phyloP scores from a whole-genome alignment of 1,140 invertebrate species.

The Tetranychus urticae region DNA sequence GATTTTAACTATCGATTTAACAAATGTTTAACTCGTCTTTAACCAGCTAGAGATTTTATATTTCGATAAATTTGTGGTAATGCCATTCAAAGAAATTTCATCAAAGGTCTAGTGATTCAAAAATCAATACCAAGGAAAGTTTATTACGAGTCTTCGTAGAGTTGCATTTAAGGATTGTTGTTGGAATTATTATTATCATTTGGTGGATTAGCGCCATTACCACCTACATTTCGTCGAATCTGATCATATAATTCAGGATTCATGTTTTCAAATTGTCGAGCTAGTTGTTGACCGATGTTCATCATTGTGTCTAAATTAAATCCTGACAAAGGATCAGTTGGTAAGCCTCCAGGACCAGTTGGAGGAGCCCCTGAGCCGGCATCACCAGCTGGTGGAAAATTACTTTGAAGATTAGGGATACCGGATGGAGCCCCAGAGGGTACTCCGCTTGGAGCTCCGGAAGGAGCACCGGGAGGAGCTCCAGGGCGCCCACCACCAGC shows the following conservation, averaged over 20 bases:
- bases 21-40: too few species aligned
- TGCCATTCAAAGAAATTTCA: too few species aligned
- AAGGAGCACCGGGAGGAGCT: background rate
- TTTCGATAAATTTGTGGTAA: too few species aligned
- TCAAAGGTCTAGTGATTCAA: too few species aligned
- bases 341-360: constrained; percentile 15
- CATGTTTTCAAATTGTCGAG: constrained; percentile 34
- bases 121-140: too few species aligned
- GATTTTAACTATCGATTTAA: too few species aligned
- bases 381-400: constrained; percentile 11
- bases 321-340: constrained; percentile 15
- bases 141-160: too few species aligned
- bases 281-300: constrained; percentile 37
- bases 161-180: too few species aligned
- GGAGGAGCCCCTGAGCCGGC: constrained; percentile 2
- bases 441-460: background rate
- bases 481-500: background rate
- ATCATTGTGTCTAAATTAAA: constrained; percentile 4
- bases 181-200: background rate
- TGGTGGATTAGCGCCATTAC: background rate
- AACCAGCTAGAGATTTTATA: too few species aligned
- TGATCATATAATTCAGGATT: constrained; percentile 42
- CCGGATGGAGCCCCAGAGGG: background rate
- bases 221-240: constrained; percentile 20
- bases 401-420: background rate